These are phyloP conservation scores for Formica selysi DNA, from an alignment of 1,140 invertebrate genomes.

Conservation along the genomic window DNA sequence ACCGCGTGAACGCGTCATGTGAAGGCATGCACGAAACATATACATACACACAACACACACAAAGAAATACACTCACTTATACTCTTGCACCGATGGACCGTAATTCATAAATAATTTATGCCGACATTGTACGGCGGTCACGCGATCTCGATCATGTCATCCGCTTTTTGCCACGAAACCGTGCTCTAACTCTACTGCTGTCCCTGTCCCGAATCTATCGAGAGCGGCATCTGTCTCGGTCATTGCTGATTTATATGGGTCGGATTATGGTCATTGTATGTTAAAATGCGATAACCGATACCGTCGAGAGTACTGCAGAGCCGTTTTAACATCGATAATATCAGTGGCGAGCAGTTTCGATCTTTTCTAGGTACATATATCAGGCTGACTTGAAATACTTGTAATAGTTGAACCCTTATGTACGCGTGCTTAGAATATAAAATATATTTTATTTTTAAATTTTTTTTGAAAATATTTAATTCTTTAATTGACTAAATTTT, in stretches of 20 bases:
- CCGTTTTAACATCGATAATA: not conserved
- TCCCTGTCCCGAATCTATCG: conserved; percentile 37
- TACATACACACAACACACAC: not conserved
- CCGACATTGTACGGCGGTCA: conserved; percentile 55
- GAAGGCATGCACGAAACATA: conserved; percentile 2
- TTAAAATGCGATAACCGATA: conserved; percentile 33
- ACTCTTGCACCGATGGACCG: not conserved
- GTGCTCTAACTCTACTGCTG: not conserved
- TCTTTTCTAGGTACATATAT: not conserved
- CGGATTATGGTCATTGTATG: conserved; percentile 22
- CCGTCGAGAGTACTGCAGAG: not conserved
- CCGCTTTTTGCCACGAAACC: conserved; percentile 54
- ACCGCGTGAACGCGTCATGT: not conserved
- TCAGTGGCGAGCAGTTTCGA: conserved; percentile 6
- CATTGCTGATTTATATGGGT: conserved; percentile 19
- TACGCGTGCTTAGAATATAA: not conserved
- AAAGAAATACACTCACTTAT: not conserved
- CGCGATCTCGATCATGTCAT: conserved; percentile 68
- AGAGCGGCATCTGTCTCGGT: conserved; percentile 22
- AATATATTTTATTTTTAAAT: not conserved
- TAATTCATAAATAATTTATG: conserved; percentile 73
- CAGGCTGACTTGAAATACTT: not conserved
- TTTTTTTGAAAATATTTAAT: not conserved
- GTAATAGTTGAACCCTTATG: not conserved
- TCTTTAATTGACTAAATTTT: not conserved